Evolutionary conservation across 2,888 invertebrate genomes (phyloP).

Genomic region (Baccha elongata): DNA sequence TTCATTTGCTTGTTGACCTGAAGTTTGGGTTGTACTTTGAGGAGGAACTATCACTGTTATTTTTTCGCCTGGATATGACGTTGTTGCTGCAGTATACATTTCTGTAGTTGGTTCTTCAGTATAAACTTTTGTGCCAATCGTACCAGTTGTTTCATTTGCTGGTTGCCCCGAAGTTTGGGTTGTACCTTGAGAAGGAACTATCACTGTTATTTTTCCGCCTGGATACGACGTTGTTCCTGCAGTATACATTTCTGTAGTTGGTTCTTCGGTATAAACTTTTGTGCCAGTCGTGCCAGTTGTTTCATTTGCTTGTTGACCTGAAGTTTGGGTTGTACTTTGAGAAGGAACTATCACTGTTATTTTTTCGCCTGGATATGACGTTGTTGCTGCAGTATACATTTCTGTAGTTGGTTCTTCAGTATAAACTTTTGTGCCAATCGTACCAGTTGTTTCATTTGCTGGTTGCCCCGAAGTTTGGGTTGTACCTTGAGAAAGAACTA

Average conservation of each 20-base stretch:
- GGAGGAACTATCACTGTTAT: neutral
- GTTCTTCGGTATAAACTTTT: neutral
- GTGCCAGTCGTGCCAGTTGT: no score
- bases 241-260: neutral
- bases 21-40: neutral
- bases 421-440: no score
- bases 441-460: no score
- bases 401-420: neutral
- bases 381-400: neutral
- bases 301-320: neutral
- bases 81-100: neutral
- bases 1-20: neutral
- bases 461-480: neutral
- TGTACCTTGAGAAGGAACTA: neutral
- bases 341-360: neutral
- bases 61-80: neutral
- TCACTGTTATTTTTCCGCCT: neutral
- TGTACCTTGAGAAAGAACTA: neutral
- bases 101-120: neutral
- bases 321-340: neutral
- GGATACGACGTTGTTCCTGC: constrained; percentile 4
- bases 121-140: no score
- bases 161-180: neutral
- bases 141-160: no score
- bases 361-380: neutral